Evolutionary conservation across 2,113 vertebrate genomes (phyloP), one percentile per base, ranked within the genome.

Genomic region (Climacteris rufus): DNA sequence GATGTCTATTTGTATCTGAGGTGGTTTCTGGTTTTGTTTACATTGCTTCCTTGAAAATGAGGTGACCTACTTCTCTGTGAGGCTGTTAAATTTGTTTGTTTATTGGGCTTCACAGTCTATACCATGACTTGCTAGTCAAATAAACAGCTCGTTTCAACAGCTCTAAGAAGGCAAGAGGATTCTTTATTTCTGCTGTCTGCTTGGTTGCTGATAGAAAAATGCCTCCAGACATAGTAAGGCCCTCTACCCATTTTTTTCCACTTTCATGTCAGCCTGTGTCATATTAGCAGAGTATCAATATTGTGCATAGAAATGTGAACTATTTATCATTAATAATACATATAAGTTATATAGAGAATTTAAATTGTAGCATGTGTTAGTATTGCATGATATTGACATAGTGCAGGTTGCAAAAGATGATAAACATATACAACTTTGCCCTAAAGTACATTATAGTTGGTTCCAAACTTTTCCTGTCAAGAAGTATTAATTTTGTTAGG

Each of bases 111-210:
- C 74, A 52, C 69, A 79, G 56, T 44, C 60, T 94, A 31, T 27
- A 20, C 64, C 3, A 6, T 87, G 74, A 75, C 56, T 84, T 84
- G 79, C 24, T 76, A 85, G 78, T 94, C 65, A 93, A 54, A 42
- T 61, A 91, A 89, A 64, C 13, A 82, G 83, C 75, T 89, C 15
- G 50, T 91, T 93, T 91, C 61, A 91, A 70, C 78, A 91, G 82
- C 60, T 91, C 57, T 79, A 35, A 74, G 71, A 84, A 81, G 57
- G 57, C n/a, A n/a, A 87, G 87, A 75, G 77, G 47, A 82, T 84
- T 90, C 64, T 81, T 92, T 87, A 35, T 95, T 93, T 91, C 87
- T 94, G 44, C 90, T 82, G 60, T 45, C 81, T 95, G 69, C 64
- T 94, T 91, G 65, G 35, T 81, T 10, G 3, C 68, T 86, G 61